A percentile compares a stretch with the other conserved stretches of the same genome.
phyloP scores from a whole-genome alignment of 2,888 invertebrate genomes.

The Drosophila villosipedis region DNA sequence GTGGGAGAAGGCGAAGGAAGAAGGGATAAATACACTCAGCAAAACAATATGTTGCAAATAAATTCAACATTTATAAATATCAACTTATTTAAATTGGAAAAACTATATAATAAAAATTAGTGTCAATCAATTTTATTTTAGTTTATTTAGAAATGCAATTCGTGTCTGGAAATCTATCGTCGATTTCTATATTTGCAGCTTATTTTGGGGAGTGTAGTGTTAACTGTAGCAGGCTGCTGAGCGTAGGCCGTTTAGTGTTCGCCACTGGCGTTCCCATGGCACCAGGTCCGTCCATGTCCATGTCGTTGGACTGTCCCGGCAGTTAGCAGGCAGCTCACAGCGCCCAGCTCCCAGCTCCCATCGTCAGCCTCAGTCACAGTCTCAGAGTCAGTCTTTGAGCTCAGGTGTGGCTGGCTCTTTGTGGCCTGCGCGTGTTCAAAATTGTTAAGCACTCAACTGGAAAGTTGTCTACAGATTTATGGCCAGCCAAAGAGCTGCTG shows the following conservation, averaged over 20 bases:
- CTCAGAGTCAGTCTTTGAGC: slow-evolving; percentile 15
- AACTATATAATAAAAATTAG: not conserved
- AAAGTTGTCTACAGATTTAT: slow-evolving; percentile 76
- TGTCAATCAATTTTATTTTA: not conserved
- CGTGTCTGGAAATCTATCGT: not conserved
- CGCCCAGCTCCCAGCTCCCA: slow-evolving; percentile 16
- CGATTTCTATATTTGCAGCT: not conserved
- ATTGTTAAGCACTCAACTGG: slow-evolving; percentile 73
- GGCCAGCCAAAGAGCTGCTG: slow-evolving; percentile 51
- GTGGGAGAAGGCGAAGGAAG: not conserved
- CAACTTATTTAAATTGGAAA: no score
- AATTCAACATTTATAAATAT: not conserved
- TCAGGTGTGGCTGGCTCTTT: slow-evolving; percentile 57
- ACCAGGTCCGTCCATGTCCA: slow-evolving; percentile 19
- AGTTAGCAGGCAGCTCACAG: slow-evolving; percentile 8
- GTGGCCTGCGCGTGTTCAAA: slow-evolving; percentile 65
- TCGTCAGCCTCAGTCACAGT: slow-evolving; percentile 12
- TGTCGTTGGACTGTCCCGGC: slow-evolving; percentile 29
- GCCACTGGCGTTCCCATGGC: slow-evolving; percentile 55
- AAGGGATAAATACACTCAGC: not conserved
- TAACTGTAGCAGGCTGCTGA: slow-evolving; percentile 12
- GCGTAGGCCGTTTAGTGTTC: slow-evolving; percentile 55
- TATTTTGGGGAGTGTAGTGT: not conserved
- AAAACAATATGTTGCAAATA: not conserved
- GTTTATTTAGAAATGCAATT: not conserved